Base-by-base conservation (phyloP, 2,797 vertebrate species). In the Craterocephalus amniculus region DNA sequence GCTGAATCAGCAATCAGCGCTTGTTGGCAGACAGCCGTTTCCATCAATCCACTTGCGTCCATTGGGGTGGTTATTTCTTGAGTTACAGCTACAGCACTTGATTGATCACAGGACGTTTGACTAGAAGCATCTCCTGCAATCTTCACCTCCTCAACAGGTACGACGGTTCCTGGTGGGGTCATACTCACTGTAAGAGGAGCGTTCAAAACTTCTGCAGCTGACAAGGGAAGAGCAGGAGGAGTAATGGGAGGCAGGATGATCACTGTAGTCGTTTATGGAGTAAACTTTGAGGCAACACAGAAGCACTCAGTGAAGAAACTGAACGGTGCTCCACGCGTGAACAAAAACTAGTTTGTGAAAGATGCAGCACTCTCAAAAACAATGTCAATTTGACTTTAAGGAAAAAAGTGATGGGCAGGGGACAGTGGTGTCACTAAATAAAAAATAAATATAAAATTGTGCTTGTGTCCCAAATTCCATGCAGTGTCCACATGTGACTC, bases 201-300 rank as follows among this genome's bases (percentile, higher is more conserved):
- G 49, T 71, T 78, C 68, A 84, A 83, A 65, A 81, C 88, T 79
- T 82, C 87, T 63, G 85, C 67, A 86, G 84, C 82, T 88, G 77
- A 84, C 79, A 63, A 78, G 85, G 83, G 74, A 84, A 76, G 59
- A 80, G 70, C 40, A 80, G 75, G 58, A 36, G 67, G 64, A 73
- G 81, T 79, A 74, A 73, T 7, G 22, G 40, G 65, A 64, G 72
- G 65, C 57, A 69, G 62, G 56, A 65, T n/a, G 78, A 80, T 80
- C 61, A 88, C 74, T 88, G 74, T 35, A 68, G 80, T 65, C 69
- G 49, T 51, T 78, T 66, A 59, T 87, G 62, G 70, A 76, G 69
- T 34, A 60, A 62, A 56, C 70, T 36, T 26, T 48, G 5, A 57
- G 63, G 32, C 49, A n/a, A 52, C 51, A 51, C 34, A 27, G 59